A percentile compares a stretch with the other conserved stretches of the same genome.
Conservation (phyloP, 2,888 invertebrate genomes). For the Papilio protenor region DNA sequence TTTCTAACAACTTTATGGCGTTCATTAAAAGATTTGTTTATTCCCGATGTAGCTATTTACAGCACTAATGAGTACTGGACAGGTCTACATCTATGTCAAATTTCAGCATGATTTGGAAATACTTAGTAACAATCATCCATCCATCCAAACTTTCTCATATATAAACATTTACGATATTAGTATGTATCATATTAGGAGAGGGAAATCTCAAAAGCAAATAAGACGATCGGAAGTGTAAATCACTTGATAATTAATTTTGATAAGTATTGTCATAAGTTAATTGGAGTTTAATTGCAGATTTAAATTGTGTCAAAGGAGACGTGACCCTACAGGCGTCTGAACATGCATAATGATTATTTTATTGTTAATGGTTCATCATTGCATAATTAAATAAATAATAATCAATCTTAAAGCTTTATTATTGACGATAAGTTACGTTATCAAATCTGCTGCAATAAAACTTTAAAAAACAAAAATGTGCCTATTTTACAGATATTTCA, state of each 20-base stretch:
- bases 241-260: not conserved
- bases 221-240: not conserved
- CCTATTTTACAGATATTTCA: too few relatives aligned
- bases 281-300: slow-evolving; percentile 22
- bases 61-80: too few relatives aligned
- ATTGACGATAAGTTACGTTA: not conserved
- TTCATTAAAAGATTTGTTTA: too few relatives aligned
- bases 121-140: too few relatives aligned
- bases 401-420: not conserved
- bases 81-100: too few relatives aligned
- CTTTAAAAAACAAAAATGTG: too few relatives aligned
- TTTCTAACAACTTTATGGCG: too few relatives aligned
- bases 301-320: slow-evolving; percentile 1
- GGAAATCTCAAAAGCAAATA: not conserved
- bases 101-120: too few relatives aligned
- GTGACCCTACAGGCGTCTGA: slow-evolving; percentile 21
- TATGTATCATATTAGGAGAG: too few relatives aligned
- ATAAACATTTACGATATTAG: too few relatives aligned
- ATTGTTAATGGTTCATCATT: not conserved
- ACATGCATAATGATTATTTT: not conserved
- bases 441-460: not conserved
- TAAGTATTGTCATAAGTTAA: slow-evolving; percentile 20
- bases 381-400: not conserved
- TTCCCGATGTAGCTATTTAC: too few relatives aligned
- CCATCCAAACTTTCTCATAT: too few relatives aligned